phyloP scores from a whole-genome alignment of 2,797 vertebrate genomes.

The Mycteria americana region DNA sequence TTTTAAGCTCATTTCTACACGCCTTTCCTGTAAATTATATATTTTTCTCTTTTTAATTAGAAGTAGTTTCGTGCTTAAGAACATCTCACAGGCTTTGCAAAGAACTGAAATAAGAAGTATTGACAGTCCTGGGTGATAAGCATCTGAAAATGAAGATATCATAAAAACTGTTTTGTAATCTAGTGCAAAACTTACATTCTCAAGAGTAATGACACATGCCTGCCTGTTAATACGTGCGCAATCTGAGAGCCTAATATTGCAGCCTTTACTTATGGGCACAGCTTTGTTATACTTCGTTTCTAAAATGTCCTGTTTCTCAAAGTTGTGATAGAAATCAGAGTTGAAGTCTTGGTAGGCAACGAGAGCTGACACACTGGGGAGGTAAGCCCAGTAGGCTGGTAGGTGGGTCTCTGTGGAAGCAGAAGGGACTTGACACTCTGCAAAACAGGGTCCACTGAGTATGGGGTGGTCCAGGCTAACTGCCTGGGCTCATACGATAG shows the following conservation, averaged over 20 bases:
- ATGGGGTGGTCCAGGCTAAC: neutral
- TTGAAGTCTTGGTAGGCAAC: neutral
- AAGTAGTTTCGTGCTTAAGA: neutral
- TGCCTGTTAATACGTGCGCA: neutral
- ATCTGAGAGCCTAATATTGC: neutral
- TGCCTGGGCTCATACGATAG: accelerated
- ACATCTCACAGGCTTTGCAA: neutral
- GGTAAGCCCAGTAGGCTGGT: neutral
- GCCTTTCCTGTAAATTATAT: neutral
- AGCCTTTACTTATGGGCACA: neutral
- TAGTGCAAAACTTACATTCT: neutral
- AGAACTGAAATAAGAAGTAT: neutral
- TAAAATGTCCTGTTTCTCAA: neutral
- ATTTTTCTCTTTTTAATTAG: neutral
- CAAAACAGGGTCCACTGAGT: accelerated
- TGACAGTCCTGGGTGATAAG: neutral
- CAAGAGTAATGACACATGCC: accelerated
- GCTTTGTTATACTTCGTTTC: neutral
- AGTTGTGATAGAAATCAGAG: neutral
- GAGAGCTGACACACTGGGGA: neutral
- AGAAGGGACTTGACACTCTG: neutral
- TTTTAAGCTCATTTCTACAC: neutral
- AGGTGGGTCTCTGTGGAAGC: neutral
- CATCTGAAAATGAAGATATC: neutral
- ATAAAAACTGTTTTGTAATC: neutral